phyloP scores from a whole-genome alignment of 2,888 invertebrate species.

The Parnassius smintheus region DNA sequence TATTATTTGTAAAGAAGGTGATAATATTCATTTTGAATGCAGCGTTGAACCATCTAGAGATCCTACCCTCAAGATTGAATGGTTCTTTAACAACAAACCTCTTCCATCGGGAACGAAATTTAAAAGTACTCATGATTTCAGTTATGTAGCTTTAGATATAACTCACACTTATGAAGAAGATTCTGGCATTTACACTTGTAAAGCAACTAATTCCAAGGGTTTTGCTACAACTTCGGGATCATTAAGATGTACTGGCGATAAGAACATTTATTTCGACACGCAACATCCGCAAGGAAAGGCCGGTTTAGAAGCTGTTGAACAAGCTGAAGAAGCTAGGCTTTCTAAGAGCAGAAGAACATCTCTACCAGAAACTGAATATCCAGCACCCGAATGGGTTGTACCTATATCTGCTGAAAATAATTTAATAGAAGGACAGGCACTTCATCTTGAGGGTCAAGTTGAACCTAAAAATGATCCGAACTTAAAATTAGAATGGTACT shows the following conservation, averaged over 20 bases:
- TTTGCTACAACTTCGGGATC: slow-evolving; percentile 95
- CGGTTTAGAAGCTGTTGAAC: slow-evolving; percentile 93
- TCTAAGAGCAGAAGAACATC: slow-evolving; percentile 86
- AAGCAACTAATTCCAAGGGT: slow-evolving; percentile 93
- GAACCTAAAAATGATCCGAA: slow-evolving; percentile 96
- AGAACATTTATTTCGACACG: slow-evolving; percentile 91
- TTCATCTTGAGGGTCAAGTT: slow-evolving; percentile 96
- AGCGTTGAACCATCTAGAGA: slow-evolving; percentile 95
- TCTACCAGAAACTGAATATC: slow-evolving; percentile 88
- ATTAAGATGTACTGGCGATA: slow-evolving; percentile 90
- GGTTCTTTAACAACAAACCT: slow-evolving; percentile 96
- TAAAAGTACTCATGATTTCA: slow-evolving; percentile 97
- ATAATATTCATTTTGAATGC: slow-evolving; percentile 94
- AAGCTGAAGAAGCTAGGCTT: slow-evolving; percentile 91
- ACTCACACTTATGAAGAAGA: slow-evolving; percentile 94
- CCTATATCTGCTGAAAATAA: slow-evolving; percentile 91
- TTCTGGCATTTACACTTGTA: slow-evolving; percentile 94
- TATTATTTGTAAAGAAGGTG: slow-evolving; percentile 92
- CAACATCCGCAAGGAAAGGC: slow-evolving; percentile 97
- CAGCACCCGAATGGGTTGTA: slow-evolving; percentile 92
- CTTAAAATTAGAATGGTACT: slow-evolving; percentile 95
- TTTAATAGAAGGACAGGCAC: slow-evolving; percentile 89
- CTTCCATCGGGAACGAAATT: slow-evolving; percentile 94
- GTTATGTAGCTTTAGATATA: slow-evolving; percentile 95
- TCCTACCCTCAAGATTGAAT: slow-evolving; percentile 94